Base-by-base conservation (phyloP, 2,797 vertebrate species). In the Lutjanus argentimaculatus region DNA sequence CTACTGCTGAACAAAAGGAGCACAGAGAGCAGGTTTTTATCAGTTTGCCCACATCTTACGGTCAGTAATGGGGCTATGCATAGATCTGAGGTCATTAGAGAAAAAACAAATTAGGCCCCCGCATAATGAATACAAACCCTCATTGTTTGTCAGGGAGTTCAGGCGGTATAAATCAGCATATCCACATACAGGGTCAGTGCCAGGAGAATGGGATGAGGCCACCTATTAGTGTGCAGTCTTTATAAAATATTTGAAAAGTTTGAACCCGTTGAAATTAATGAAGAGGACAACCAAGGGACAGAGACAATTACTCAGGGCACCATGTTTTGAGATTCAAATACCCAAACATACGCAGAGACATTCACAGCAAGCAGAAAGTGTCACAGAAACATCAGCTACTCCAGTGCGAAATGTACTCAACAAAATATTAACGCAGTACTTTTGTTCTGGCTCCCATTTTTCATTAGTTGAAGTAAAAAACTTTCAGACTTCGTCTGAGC, bases 1-100 rank as follows among this genome's bases (percentile, higher is more conserved):
- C 72, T 53, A 21, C 0, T 6, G 1, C 58, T 15, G 9, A 75
- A 88, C 86, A 83, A 89, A 91, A 90, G 67, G 12, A 59, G 55
- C 76, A 79, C 61, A 82, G 57, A 83, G 55, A 79, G 66, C 16
- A 63, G 57, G 42, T 68, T 77, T 80, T 69, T 16, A 81, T 86
- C 73, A 67, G 79, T 64, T 75, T 63, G 69, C 59, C 9, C 46
- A 75, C 62, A 90, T 90, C 74, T 76, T 83, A 72, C 1, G 4
- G 75, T 7, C 61, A 79, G 30, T 78, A 76, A 90, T 68, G 51
- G 66, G 16, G 61, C 21, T 65, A n/a, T n/a, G 21, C 63, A 56
- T 67, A 84, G 59, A 78, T 85, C 65, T 58, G 65, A 82, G 82
- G 72, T 84, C 82, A 88, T 85, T 83, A 84, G 56, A 80, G 67